These are phyloP conservation scores for Bombylius discolor DNA, from an alignment of 2,888 invertebrate species.

Conservation along the genomic window DNA sequence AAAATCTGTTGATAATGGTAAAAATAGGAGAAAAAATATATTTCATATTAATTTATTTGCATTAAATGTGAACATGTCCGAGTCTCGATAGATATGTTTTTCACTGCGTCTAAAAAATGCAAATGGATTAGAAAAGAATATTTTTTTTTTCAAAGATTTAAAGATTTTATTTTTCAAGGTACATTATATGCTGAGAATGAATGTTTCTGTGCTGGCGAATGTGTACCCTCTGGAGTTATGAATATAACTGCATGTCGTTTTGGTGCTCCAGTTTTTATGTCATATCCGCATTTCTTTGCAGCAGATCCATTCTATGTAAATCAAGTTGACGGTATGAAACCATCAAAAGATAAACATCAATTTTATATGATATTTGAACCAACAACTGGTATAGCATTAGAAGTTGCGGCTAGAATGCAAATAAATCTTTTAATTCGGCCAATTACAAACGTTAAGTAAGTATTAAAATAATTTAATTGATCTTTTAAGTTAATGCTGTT, in stretches of 20 bases:
- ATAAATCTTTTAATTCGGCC: constrained; percentile 62
- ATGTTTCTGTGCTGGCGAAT: constrained; percentile 62
- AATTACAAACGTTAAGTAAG: constrained; percentile 50
- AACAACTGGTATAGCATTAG: constrained; percentile 58
- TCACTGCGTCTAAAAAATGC: no score
- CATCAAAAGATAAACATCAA: constrained; percentile 53
- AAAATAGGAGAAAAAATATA: constrained; percentile 4
- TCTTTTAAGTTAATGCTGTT: neutral
- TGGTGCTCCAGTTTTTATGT: constrained; percentile 71
- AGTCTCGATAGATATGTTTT: no score
- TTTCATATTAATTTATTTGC: no score
- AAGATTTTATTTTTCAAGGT: constrained; percentile 33
- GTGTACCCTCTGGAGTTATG: constrained; percentile 58
- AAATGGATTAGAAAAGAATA: neutral
- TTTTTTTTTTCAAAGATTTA: neutral
- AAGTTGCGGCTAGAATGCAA: constrained; percentile 65
- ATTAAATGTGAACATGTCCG: no score
- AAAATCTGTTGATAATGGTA: constrained; percentile 55
- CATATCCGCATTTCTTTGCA: constrained; percentile 71
- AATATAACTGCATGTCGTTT: constrained; percentile 67
- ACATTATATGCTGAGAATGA: constrained; percentile 45
- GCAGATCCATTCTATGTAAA: constrained; percentile 55
- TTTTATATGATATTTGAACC: constrained; percentile 68
- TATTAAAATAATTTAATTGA: constrained; percentile 15
- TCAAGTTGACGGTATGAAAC: constrained; percentile 53